These are phyloP conservation scores for Sarcophaga rosellei DNA, from an alignment of 2,888 invertebrate species.

Conservation along the genomic window DNA sequence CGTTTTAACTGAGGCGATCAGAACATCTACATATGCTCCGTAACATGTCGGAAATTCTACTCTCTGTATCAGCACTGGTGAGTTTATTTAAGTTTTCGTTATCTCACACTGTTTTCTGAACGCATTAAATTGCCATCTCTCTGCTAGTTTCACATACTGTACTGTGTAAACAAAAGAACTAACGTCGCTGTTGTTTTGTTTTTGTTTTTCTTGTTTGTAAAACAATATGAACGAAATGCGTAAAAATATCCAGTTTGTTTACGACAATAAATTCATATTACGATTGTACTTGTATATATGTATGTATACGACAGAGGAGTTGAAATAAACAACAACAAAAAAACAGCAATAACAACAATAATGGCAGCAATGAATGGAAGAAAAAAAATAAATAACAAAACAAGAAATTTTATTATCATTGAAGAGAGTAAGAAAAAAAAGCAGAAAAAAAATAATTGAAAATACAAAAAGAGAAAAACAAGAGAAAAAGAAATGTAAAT, in stretches of 20 bases:
- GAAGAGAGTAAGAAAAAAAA: background rate
- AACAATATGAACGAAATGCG: slow-evolving; percentile 18
- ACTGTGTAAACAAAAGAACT: slow-evolving; percentile 9
- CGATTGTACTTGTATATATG: background rate
- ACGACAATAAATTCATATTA: slow-evolving; percentile 21
- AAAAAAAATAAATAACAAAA: background rate
- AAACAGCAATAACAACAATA: slow-evolving; percentile 2
- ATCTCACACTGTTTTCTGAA: too few relatives aligned
- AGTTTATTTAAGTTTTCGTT: too few relatives aligned
- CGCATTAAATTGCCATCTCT: background rate
- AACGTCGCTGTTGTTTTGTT: background rate
- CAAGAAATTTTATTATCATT: background rate
- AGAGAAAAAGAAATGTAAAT: slow-evolving; percentile 3
- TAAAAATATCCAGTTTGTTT: slow-evolving; percentile 45
- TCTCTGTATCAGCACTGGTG: too few relatives aligned
- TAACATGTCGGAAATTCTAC: too few relatives aligned
- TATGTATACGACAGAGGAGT: background rate
- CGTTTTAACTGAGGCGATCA: too few relatives aligned
- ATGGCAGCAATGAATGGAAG: background rate
- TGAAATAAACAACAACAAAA: background rate
- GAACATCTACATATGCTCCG: too few relatives aligned
- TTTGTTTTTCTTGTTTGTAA: background rate
- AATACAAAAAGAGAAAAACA: background rate
- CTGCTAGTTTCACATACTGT: background rate
- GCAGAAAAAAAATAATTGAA: background rate